These are phyloP conservation scores for Phallusia fumigata DNA, from an alignment of 23 tunicate genomes.

Conservation along the genomic window DNA sequence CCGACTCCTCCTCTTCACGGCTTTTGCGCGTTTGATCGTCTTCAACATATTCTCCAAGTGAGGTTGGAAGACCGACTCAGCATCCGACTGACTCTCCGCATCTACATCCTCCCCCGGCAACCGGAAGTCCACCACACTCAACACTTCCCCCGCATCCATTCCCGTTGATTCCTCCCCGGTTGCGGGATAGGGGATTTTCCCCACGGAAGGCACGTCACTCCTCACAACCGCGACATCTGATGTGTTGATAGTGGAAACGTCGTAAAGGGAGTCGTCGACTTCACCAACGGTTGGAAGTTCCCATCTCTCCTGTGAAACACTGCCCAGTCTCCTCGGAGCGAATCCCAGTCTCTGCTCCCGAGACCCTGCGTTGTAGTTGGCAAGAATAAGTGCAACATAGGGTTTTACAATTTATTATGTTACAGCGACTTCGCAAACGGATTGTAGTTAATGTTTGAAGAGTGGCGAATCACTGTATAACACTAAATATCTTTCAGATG, in stretches of 20 bases:
- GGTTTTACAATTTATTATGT: too few species aligned
- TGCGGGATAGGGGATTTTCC: conserved; percentile 35
- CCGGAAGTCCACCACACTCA: not conserved
- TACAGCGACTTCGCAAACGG: too few species aligned
- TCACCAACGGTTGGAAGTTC: not conserved
- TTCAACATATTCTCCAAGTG: conserved; percentile 73
- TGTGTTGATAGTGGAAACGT: not conserved
- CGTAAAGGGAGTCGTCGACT: not conserved
- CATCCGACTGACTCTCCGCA: conserved; percentile 28
- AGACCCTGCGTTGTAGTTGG: not conserved
- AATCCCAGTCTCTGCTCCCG: not conserved
- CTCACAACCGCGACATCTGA: not conserved
- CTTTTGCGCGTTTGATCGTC: conserved; percentile 65
- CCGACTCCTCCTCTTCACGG: conserved; percentile 12
- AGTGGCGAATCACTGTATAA: too few species aligned
- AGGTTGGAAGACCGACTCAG: conserved; percentile 68
- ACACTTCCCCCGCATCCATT: conserved; percentile 20
- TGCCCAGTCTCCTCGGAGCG: not conserved
- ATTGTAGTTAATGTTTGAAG: too few species aligned
- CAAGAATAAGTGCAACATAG: too few species aligned
- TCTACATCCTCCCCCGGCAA: not conserved
- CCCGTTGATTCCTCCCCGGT: conserved; percentile 34
- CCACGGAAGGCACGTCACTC: not conserved
- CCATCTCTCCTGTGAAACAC: not conserved
- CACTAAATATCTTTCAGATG: too few species aligned